phyloP scores from a whole-genome alignment of 2,888 invertebrate genomes.

The Volucella inflata region DNA sequence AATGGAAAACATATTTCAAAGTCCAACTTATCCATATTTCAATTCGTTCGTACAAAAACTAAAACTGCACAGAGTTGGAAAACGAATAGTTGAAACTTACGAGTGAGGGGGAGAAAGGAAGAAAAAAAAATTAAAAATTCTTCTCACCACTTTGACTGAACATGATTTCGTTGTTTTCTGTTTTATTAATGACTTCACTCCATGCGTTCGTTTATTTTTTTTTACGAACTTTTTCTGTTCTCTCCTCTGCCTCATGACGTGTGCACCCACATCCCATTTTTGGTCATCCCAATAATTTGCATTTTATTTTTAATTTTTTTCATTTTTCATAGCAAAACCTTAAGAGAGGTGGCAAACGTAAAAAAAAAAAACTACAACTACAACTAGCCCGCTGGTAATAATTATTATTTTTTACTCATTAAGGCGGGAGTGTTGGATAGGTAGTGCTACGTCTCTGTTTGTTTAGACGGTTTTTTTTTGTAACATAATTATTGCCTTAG shows the following conservation, averaged over 20 bases:
- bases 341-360: background rate
- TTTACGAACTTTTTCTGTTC: background rate
- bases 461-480: slow-evolving; percentile 42
- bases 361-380: slow-evolving; percentile 12
- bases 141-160: slow-evolving; percentile 47
- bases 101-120: background rate
- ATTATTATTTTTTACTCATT: slow-evolving; percentile 22
- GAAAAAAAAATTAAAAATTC: slow-evolving; percentile 60
- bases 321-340: slow-evolving; percentile 28
- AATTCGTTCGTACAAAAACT: slow-evolving; percentile 1
- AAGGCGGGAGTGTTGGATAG: background rate
- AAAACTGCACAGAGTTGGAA: background rate
- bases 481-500: slow-evolving; percentile 52
- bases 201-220: slow-evolving; percentile 16
- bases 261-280: slow-evolving; percentile 62
- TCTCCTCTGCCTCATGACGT: slow-evolving; percentile 29
- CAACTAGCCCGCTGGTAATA: slow-evolving; percentile 38
- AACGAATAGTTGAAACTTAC: too few species aligned
- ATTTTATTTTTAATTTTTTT: slow-evolving; percentile 47
- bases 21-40: slow-evolving; percentile 13
- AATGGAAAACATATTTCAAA: slow-evolving; percentile 20
- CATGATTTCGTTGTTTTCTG: slow-evolving; percentile 63
- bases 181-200: slow-evolving; percentile 54
- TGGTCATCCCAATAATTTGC: slow-evolving; percentile 64
- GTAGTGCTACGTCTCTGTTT: slow-evolving; percentile 19